Evolutionary conservation across 2,888 invertebrate species (phyloP), one percentile per base, ranked within the genome.

Genomic region (Slavum lentiscoides): DNA sequence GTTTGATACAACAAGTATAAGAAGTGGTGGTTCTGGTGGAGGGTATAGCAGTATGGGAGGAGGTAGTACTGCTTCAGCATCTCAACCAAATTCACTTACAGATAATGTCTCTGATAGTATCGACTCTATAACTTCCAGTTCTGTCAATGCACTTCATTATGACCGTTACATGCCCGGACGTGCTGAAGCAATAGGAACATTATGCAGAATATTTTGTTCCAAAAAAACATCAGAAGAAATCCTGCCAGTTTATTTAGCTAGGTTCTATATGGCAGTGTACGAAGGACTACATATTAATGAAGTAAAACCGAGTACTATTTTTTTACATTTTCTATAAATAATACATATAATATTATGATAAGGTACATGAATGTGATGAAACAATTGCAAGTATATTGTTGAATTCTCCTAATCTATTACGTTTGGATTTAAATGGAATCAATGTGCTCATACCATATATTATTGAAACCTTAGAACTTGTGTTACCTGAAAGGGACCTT

Each of bases 161-260:
- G 84, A 84, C 62, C 83, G 83, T 49, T 88, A 88, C 84, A 88
- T 90, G 84, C 87, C 88, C 86, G 93, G 98, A 2, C 91, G 95
- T 82, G 98, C 98, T 0, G 96, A 97, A 87, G 98, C 98, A 0
- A 90, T 98, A 84, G 98, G 97, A 37, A 93, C 98, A 5, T 88
- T 99, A 37, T 98, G 98, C 87, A 91, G 97, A 85, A 96, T 98
- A 85, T 93, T 99, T 86, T 97, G 96, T 87, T 93, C 97, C 0
- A 97, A 97, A 88, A 96, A 95, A 87, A 95, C 96, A 1, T 94
- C 94, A 62, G 97, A 97, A 88, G 93, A 94, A 85, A 95, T 99
- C 84, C 88, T 95, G 76, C 95, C 97, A 0, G 94, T 93, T 1
- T 98, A 98, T 88, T 89, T 97, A 85, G 95, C 97, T 15, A 90